Conservation (phyloP, 2,797 vertebrate genomes). For the Anabacerthia variegaticeps region DNA sequence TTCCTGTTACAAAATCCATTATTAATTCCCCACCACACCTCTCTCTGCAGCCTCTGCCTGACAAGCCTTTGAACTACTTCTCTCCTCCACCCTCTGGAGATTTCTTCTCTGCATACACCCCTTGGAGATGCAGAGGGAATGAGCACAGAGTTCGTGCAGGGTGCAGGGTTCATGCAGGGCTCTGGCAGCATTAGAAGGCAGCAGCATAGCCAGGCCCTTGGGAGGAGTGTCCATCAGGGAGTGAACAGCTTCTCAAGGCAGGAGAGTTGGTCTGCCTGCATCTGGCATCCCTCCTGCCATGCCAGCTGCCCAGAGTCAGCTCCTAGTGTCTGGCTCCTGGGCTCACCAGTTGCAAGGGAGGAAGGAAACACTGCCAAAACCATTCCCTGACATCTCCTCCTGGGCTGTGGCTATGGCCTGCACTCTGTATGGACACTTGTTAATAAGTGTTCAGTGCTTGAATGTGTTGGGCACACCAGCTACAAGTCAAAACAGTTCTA, state of each 20-base stretch:
- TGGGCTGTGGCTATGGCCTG: not conserved
- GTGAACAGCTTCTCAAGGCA: not conserved
- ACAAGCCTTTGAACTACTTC: not conserved
- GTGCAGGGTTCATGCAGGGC: not conserved
- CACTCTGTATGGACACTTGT: not conserved
- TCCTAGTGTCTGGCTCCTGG: not conserved
- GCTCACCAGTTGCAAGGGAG: not conserved
- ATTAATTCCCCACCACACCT: not conserved
- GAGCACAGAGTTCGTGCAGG: accelerated
- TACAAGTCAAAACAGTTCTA: not conserved
- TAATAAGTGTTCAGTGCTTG: not conserved
- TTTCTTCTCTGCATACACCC: accelerated
- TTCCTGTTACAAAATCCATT: not conserved
- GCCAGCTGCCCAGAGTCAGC: not conserved
- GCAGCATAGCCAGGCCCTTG: accelerated
- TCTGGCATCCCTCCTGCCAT: not conserved
- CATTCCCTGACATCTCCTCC: not conserved
- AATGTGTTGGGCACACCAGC: not conserved
- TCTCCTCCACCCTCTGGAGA: accelerated
- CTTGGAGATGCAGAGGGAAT: not conserved
- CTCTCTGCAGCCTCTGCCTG: not conserved
- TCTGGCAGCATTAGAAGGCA: not conserved
- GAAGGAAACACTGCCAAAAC: not conserved
- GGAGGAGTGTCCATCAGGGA: not conserved
- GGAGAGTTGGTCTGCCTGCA: accelerated